Base-by-base conservation (phyloP, 2,113 vertebrate genomes). In the Mustela nigripes region DNA sequence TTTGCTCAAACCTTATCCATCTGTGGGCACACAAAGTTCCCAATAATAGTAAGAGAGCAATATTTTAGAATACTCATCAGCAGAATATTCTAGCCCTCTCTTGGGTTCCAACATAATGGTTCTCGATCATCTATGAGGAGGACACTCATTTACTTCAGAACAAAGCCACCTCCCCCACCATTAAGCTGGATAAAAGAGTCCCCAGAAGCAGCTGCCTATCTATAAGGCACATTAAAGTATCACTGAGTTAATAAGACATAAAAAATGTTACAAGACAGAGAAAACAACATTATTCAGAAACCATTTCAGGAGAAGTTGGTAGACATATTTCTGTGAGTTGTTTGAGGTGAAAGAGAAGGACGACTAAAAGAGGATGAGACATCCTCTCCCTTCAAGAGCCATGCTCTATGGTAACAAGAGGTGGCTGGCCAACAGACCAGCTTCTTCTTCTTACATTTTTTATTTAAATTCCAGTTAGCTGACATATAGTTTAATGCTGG, bases 261-360 rank as follows among this genome's bases (percentile, higher is more conserved):
- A 92, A 92, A 93, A 93, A 74, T 87, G 18, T 36, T 84, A 67
- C 7, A 74, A 86, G 67, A 50, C 74, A 92, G 33, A 71, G 24
- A 79, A 91, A 89, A 18, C 33, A 94, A 8, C 56, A 60, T 89
- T 31, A 62, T 6, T 62, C 62, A 62, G 33, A 84, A 83, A 56
- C 50, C 14, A 39, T 86, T 56, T 48, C 63, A 67, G 65, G 28
- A 84, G 26, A 26, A 93, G 39, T 67, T 81, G 33, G 39, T 28
- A 60, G 31, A 63, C 45, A 2, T 74, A 80, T 74, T 86, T 86
- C 56, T 7, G 28, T 28, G 71, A 80, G 63, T 89, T 39, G 26
- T 67, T 79, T 50, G 39, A 50, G 6, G 33, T 50, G 31, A 60
- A 33, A 33, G 33, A 1, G 11, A 73, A 11, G 21, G 36, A 79